These are phyloP conservation scores for Caenorhabditis japonica DNA, from an alignment of 2,888 invertebrate genomes.

Conservation along the genomic window DNA sequence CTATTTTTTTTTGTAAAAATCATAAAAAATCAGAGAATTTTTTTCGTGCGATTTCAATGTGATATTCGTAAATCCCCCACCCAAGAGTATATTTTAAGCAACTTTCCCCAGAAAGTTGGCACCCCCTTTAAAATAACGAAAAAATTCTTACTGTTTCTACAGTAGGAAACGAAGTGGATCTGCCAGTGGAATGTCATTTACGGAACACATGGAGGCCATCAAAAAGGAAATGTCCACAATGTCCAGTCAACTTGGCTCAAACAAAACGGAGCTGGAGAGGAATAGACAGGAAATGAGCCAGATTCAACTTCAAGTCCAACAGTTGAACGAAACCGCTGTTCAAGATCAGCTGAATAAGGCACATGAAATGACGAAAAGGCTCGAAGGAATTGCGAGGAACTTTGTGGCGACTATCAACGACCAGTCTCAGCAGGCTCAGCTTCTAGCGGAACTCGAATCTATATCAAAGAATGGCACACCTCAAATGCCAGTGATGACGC, in stretches of 20 bases:
- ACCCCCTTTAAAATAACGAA: too few species aligned
- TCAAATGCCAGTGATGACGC: conserved; percentile 5
- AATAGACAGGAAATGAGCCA: conserved; percentile 18
- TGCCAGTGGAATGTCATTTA: conserved; percentile 36
- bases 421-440: conserved; percentile 10
- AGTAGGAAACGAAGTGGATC: conserved; percentile 55
- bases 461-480: conserved; percentile 11
- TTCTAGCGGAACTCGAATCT: conserved; percentile 9
- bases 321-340: not conserved
- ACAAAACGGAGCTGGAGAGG: conserved; percentile 38
- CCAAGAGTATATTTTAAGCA: not conserved
- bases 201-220: conserved; percentile 45
- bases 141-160: not conserved
- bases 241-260: conserved; percentile 12
- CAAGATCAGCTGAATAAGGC: conserved; percentile 33
- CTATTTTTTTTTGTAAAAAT: not conserved
- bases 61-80: too few species aligned
- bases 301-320: conserved; percentile 29
- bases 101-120: not conserved
- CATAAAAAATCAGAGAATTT: conserved; percentile 2
- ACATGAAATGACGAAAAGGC: conserved; percentile 19
- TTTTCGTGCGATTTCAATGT: too few species aligned
- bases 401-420: conserved; percentile 23
- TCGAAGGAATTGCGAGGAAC: conserved; percentile 20
- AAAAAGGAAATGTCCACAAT: conserved; percentile 41